phyloP scores from a whole-genome alignment of 1,140 invertebrate species.

The Bombus affinis region DNA sequence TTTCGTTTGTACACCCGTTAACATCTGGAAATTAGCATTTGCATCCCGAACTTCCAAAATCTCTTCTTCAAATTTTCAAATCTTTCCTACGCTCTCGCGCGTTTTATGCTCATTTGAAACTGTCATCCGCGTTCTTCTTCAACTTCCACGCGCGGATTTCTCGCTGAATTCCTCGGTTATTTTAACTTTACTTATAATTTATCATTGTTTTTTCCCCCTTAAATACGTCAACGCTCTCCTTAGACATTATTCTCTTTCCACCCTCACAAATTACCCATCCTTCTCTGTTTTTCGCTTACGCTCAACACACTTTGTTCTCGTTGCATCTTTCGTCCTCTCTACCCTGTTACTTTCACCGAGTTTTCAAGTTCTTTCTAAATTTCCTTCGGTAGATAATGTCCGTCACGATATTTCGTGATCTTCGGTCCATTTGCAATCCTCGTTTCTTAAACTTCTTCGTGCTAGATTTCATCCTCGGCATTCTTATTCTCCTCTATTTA shows the following conservation, averaged over 20 bases:
- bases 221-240: background rate
- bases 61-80: background rate
- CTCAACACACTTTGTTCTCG: too few species aligned
- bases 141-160: background rate
- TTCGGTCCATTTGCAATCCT: background rate
- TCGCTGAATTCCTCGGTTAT: background rate
- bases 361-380: background rate
- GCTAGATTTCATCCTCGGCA: background rate
- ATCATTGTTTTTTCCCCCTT: background rate
- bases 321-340: background rate
- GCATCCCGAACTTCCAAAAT: too few species aligned
- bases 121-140: background rate
- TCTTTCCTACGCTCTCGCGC: too few species aligned
- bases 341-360: background rate
- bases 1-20: too few species aligned
- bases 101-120: background rate
- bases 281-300: background rate
- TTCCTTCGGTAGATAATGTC: background rate
- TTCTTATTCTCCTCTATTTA: background rate
- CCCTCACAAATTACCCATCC: background rate
- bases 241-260: background rate
- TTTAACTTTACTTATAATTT: background rate
- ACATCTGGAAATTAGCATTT: too few species aligned
- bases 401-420: slow-evolving; percentile 10
- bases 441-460: background rate